These are phyloP conservation scores for Pangasianodon hypophthalmus DNA, from an alignment of 2,113 vertebrate genomes.

Conservation along the genomic window DNA sequence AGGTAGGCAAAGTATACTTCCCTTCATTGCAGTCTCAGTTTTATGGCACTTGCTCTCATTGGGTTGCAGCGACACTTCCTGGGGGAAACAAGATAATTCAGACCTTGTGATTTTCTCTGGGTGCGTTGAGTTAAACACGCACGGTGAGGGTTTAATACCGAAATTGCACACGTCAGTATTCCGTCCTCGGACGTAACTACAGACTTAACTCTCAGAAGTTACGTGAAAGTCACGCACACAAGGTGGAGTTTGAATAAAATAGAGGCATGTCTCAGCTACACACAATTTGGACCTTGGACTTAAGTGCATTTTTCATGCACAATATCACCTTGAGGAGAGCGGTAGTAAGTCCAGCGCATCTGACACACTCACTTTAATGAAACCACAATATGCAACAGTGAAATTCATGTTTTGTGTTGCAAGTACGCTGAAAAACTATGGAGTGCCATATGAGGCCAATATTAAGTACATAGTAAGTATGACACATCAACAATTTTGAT, in stretches of 20 bases:
- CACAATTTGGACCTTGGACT: not conserved
- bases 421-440: not conserved
- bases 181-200: not conserved
- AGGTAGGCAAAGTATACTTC: slow-evolving; percentile 59
- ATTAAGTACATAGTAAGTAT: too few relatives aligned
- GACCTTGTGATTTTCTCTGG: slow-evolving; percentile 23
- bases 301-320: not conserved
- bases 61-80: slow-evolving; percentile 37
- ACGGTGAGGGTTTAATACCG: not conserved
- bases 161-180: not conserved
- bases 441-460: too few relatives aligned
- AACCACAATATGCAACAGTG: not conserved
- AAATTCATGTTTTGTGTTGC: not conserved
- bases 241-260: not conserved
- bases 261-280: not conserved
- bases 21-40: not conserved
- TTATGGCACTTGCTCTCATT: not conserved
- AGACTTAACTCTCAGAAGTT: not conserved
- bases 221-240: not conserved
- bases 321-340: not conserved
- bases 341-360: not conserved
- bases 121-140: not conserved
- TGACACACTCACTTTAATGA: not conserved
- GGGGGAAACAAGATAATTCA: slow-evolving; percentile 8
- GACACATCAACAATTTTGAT: too few relatives aligned